Evolutionary conservation across 2,888 invertebrate genomes (phyloP).

Genomic region (Toxonevra muliebris): DNA sequence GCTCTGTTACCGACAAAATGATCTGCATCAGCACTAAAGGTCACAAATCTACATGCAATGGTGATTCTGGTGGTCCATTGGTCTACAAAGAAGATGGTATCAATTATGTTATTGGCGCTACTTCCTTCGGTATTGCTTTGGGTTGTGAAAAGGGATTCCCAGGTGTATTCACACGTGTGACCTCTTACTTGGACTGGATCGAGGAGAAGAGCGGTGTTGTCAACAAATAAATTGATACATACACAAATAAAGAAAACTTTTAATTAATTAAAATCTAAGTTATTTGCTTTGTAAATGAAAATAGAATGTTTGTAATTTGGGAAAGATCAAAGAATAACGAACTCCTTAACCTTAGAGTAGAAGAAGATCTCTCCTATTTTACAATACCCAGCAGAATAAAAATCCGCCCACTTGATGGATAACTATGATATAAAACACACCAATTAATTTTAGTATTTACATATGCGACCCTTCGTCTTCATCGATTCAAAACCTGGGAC

Average conservation of each 20-base stretch:
- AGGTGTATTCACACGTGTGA: conserved; percentile 59
- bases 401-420: no score
- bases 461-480: no score
- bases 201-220: conserved; percentile 42
- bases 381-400: no score
- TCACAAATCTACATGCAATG: conserved; percentile 61
- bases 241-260: not conserved
- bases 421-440: no score
- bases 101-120: conserved; percentile 53
- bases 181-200: conserved; percentile 59
- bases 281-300: not conserved
- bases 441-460: no score
- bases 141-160: conserved; percentile 60
- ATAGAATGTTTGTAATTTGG: not conserved
- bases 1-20: conserved; percentile 40
- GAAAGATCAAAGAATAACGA: no score
- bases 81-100: conserved; percentile 44
- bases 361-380: no score
- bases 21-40: conserved; percentile 62
- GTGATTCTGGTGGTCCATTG: conserved; percentile 62
- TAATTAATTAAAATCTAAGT: not conserved
- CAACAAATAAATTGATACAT: conserved; percentile 43
- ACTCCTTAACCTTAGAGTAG: no score
- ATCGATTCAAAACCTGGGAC: no score
- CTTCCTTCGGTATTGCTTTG: conserved; percentile 56